Conservation (phyloP, 2,888 invertebrate species). For the Cosmorhoe ocellata region DNA sequence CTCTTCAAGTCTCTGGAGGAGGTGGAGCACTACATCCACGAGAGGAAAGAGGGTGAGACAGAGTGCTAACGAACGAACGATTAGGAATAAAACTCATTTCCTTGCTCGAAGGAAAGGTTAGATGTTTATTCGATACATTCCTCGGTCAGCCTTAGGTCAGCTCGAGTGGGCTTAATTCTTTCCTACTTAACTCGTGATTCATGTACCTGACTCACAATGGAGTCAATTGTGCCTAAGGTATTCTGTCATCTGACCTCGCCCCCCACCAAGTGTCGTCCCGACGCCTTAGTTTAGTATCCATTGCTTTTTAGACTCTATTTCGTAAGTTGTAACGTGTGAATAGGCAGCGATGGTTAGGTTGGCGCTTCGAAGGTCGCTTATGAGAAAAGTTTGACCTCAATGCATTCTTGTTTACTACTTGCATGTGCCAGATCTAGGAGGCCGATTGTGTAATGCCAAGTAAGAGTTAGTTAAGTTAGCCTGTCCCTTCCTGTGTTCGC, state of each 20-base stretch:
- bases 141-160: constrained; percentile 48
- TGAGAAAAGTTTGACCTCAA: constrained; percentile 67
- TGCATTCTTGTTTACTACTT: constrained; percentile 47
- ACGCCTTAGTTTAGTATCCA: constrained; percentile 54
- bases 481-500: constrained; percentile 21
- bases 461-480: constrained; percentile 19
- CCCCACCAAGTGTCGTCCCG: constrained; percentile 57
- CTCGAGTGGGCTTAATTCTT: constrained; percentile 54
- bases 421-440: constrained; percentile 44
- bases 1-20: constrained; percentile 69
- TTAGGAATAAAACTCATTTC: constrained; percentile 60
- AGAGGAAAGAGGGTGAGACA: constrained; percentile 74
- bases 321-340: constrained; percentile 48
- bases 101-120: constrained; percentile 56
- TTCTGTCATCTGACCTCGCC: constrained; percentile 59
- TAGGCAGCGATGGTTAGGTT: constrained; percentile 44
- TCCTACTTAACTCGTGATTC: constrained; percentile 61
- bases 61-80: constrained; percentile 59
- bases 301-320: constrained; percentile 50
- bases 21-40: constrained; percentile 75
- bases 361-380: constrained; percentile 51
- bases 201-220: constrained; percentile 49
- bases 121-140: constrained; percentile 48
- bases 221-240: constrained; percentile 54
- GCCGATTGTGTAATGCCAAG: constrained; percentile 41